A percentile compares a stretch with the other conserved stretches of the same genome.
These are phyloP conservation scores for Cricetomys ansorgei DNA, from an alignment of 2,113 vertebrate species.

Conservation along the genomic window DNA sequence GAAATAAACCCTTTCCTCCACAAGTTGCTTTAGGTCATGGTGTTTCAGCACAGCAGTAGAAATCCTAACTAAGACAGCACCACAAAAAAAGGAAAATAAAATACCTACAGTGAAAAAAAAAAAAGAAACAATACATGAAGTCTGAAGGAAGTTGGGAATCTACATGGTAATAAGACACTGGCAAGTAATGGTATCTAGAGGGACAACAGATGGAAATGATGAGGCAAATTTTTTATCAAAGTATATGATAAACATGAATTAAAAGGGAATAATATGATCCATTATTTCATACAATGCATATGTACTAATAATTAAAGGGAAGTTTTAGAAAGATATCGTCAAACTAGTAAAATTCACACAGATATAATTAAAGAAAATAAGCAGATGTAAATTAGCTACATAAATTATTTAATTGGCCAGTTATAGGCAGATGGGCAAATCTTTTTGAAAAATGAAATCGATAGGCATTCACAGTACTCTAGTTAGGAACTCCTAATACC, in stretches of 20 bases:
- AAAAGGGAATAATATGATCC: not conserved
- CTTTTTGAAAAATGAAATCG: conserved; percentile 8
- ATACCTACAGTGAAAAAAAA: not conserved
- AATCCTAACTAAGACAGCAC: not conserved
- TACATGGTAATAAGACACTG: not conserved
- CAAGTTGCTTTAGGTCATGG: not conserved
- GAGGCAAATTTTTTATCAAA: not conserved
- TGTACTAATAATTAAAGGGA: not conserved
- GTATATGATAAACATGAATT: not conserved
- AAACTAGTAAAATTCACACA: not conserved
- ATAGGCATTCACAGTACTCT: not conserved
- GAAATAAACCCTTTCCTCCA: not conserved
- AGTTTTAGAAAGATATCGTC: not conserved
- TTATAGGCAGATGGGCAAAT: not conserved
- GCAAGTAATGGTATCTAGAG: not conserved
- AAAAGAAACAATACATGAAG: not conserved
- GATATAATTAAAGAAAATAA: not conserved
- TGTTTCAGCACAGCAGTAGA: not conserved
- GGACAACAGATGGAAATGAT: not conserved
- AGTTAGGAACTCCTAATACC: not conserved
- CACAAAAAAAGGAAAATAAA: not conserved
- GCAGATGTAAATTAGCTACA: not conserved
- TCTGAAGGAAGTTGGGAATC: not conserved
- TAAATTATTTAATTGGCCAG: conserved; percentile 14
- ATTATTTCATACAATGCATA: not conserved